Evolutionary conservation across 2,888 invertebrate species (phyloP).

Genomic region (Hyalella azteca): DNA sequence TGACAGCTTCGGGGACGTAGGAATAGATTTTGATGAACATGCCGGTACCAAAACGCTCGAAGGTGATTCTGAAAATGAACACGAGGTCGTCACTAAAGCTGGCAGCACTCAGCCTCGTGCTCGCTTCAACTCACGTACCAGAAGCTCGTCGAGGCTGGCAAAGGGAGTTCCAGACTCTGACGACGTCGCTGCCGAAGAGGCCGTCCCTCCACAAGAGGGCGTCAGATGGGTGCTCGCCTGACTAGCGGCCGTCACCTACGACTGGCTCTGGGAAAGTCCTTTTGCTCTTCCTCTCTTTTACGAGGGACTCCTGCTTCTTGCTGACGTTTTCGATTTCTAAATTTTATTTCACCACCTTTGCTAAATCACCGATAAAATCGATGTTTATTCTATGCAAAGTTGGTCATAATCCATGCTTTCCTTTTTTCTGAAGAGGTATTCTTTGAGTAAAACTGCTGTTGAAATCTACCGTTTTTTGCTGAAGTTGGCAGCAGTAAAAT

Average conservation of each 20-base stretch:
- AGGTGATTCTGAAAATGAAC: no score
- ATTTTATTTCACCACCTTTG: no score
- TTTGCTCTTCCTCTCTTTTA: conserved; percentile 17
- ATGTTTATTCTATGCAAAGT: no score
- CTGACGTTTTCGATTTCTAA: neutral
- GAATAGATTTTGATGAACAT: neutral
- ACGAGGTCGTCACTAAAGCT: no score
- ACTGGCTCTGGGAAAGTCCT: conserved; percentile 33
- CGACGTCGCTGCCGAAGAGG: neutral
- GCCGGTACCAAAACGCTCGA: neutral
- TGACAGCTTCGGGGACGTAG: conserved; percentile 20
- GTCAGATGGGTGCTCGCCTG: conserved; percentile 21
- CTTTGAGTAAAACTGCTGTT: no score
- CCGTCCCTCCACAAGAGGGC: neutral
- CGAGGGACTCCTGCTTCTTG: neutral
- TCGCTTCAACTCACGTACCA: no score
- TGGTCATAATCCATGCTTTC: no score
- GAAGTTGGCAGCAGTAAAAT: no score
- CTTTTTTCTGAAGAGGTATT: no score
- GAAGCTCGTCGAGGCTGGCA: neutral
- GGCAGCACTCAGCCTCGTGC: no score
- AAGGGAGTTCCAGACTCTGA: neutral
- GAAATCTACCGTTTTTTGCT: no score
- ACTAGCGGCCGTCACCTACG: neutral
- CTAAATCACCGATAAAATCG: no score